Evolutionary conservation across 2,113 vertebrate species (phyloP).

Genomic region (Spea multiplicata): DNA sequence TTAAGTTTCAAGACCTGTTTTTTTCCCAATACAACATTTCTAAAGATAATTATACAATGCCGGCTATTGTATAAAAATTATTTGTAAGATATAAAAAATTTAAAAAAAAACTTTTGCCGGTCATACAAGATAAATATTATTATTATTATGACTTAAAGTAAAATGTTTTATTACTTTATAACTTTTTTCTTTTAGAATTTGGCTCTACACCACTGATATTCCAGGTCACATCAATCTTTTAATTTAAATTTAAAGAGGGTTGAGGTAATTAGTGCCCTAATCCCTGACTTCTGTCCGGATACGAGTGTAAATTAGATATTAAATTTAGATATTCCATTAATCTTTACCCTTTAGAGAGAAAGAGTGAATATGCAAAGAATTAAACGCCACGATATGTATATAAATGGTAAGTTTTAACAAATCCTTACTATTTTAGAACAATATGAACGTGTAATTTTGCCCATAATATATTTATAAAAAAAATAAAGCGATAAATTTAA

Average conservation of each 20-base stretch:
- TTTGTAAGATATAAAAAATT: no score
- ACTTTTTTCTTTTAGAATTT: conserved; percentile 5
- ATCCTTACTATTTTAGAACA: no score
- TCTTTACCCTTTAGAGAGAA: neutral
- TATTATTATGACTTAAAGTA: no score
- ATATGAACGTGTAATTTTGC: no score
- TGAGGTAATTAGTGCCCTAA: conserved; percentile 14
- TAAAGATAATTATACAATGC: no score
- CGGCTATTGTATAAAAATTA: no score
- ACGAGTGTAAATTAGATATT: conserved; percentile 25
- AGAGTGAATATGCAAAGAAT: neutral
- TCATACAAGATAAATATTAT: no score
- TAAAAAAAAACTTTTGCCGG: no score
- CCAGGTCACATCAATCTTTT: conserved; percentile 1
- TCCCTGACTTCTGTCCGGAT: conserved; percentile 23
- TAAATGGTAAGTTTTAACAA: neutral
- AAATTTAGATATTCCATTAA: conserved; percentile 6
- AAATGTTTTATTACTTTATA: neutral
- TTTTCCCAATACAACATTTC: no score
- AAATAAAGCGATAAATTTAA: no score
- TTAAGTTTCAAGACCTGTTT: no score
- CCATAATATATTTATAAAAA: no score
- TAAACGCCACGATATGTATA: neutral
- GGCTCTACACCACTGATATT: neutral
- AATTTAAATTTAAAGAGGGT: neutral